Conservation (phyloP, 2,797 vertebrate species). For the Menidia menidia region DNA sequence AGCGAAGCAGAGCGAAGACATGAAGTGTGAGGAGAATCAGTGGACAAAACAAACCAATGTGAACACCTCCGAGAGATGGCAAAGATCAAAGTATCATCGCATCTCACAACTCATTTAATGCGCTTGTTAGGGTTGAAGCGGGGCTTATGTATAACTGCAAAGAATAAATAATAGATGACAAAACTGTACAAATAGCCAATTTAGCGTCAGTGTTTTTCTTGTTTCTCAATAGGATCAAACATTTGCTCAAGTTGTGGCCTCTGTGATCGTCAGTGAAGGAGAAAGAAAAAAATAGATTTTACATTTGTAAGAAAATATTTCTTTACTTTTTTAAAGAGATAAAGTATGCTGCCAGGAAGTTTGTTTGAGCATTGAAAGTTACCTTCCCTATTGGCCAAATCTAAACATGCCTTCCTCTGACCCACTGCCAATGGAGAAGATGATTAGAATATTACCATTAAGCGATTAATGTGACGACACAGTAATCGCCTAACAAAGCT, state of each 20-base stretch:
- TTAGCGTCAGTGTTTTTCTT: constrained; percentile 42
- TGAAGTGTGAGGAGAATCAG: constrained; percentile 80
- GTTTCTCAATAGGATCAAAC: constrained; percentile 40
- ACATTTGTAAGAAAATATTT: constrained; percentile 8
- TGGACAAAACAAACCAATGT: constrained; percentile 63
- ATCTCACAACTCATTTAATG: constrained; percentile 50
- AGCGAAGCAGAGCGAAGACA: constrained; percentile 66
- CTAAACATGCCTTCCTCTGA: constrained; percentile 57
- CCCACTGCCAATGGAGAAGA: constrained; percentile 58
- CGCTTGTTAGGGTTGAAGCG: constrained; percentile 46
- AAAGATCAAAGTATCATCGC: constrained; percentile 67
- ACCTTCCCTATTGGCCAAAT: constrained; percentile 51
- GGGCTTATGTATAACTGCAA: constrained; percentile 56
- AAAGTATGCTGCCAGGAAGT: constrained; percentile 54
- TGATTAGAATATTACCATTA: constrained; percentile 71
- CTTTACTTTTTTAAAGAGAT: constrained; percentile 28
- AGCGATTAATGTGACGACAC: constrained; percentile 26
- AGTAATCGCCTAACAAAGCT: constrained; percentile 70
- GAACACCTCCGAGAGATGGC: constrained; percentile 54
- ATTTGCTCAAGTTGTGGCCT: constrained; percentile 28
- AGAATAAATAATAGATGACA: constrained; percentile 69
- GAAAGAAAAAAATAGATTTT: constrained; percentile 19
- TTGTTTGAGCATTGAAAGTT: constrained; percentile 39
- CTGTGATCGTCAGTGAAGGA: not conserved
- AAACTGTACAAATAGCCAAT: constrained; percentile 55